These are phyloP conservation scores for Psilopsiagon aurifrons DNA, from an alignment of 2,113 vertebrate species.

Conservation along the genomic window DNA sequence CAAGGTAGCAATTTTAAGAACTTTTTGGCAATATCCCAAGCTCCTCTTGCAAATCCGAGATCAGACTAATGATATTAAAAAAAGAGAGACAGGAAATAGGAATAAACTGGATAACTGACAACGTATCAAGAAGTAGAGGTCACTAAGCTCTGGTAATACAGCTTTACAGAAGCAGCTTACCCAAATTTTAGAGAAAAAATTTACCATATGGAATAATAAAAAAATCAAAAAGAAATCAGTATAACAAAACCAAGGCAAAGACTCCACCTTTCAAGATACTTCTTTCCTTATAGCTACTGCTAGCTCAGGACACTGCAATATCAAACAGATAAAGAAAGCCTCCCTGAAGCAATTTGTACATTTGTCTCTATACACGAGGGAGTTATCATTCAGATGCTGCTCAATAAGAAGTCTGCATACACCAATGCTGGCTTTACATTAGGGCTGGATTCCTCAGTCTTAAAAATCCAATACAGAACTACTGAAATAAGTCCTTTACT, in stretches of 20 bases:
- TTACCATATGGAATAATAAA: background rate
- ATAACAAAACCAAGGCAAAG: background rate
- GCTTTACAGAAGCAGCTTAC: background rate
- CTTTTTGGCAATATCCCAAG: slow-evolving; percentile 41
- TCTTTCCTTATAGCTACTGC: background rate
- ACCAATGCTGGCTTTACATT: background rate
- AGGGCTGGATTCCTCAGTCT: background rate
- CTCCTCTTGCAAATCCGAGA: slow-evolving; percentile 40
- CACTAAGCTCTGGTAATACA: background rate
- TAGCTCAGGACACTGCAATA: background rate
- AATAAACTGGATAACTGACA: slow-evolving; percentile 26
- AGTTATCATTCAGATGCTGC: background rate
- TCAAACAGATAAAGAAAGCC: background rate
- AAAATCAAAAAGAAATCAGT: background rate
- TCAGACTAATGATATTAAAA: background rate
- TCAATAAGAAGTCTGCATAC: background rate
- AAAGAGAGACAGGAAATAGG: slow-evolving; percentile 6
- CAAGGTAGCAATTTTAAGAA: slow-evolving; percentile 65
- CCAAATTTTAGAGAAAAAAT: background rate
- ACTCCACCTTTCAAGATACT: background rate
- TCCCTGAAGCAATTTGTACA: background rate
- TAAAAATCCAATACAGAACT: background rate
- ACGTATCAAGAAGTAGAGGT: background rate
- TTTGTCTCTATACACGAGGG: background rate
- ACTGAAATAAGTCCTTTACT: background rate